Base-by-base conservation (phyloP, 2,797 vertebrate species). In the Sebastes taczanowskii region DNA sequence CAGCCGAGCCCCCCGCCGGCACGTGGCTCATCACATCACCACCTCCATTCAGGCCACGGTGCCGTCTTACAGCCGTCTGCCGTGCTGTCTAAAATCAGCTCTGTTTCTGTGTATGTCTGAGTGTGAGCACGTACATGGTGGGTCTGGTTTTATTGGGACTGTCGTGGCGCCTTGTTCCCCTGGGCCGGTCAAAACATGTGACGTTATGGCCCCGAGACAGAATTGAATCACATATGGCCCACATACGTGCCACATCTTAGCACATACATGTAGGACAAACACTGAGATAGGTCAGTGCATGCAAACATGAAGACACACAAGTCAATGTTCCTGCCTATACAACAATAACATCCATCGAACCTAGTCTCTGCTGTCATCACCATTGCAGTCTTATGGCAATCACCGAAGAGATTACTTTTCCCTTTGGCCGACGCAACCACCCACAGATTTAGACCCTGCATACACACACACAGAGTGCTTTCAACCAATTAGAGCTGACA, bases 401-500 rank as follows among this genome's bases (percentile, higher is more conserved):
- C 76, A 87, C 60, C 61, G 34, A 56, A 68, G 64, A 82, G 78
- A 86, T 78, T 34, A 84, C 42, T 71, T 88, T 83, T 81, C 77
- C 64, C 58, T 77, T 86, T 86, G 81, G 80, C 62, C 2, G 42
- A 61, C 38, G 32, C 62, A 75, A 38, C 61, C 61, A 52, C 82
- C 74, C 60, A 77, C 80, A 49, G 8, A 78, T 72, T 71, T 79
- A 83, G 61, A 81, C 35, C 13, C 6, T 55, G 23, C 66, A 67
- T 9, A 70, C 38, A 74, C 56, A 77, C 18, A 74, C 29, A 53
- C 29, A 55, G 30, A 74, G 27, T 14, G 35, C 71, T 66, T 86
- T 88, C 53, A 73, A 80, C 71, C 84, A 87, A 91, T 85, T 89
- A 87, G 18, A 67, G 71, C 32, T 78, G 77, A 88, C 88, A 88